These are phyloP conservation scores for Hydropotes inermis DNA, from an alignment of 2,113 vertebrate genomes.

Conservation along the genomic window DNA sequence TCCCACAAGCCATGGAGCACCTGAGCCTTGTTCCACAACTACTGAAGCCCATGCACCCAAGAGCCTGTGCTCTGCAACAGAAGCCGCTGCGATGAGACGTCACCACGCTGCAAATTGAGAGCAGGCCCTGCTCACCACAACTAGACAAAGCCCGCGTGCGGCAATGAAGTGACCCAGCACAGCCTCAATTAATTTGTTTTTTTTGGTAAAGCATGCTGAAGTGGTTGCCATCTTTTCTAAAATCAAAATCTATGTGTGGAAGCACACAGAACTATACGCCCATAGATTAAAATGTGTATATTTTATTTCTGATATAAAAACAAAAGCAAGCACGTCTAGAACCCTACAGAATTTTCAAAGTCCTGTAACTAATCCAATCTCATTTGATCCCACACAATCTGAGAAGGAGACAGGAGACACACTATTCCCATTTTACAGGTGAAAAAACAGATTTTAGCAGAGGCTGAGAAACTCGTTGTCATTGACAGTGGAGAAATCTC, in stretches of 20 bases:
- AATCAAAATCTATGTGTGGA: background rate
- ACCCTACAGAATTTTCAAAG: background rate
- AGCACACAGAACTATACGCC: background rate
- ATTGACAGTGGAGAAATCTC: background rate
- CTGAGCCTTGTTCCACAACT: background rate
- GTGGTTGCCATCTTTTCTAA: background rate
- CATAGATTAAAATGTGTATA: background rate
- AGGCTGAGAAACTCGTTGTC: background rate
- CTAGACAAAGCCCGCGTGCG: background rate
- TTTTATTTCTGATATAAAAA: background rate
- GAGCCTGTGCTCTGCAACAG: background rate
- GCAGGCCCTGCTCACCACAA: background rate
- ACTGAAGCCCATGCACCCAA: background rate
- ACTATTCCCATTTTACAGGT: background rate
- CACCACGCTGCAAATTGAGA: accelerated
- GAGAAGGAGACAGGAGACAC: background rate
- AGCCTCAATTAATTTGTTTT: background rate
- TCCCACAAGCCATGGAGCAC: background rate
- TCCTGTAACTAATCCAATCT: background rate
- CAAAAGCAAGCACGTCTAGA: background rate
- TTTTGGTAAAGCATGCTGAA: background rate
- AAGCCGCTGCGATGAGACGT: background rate
- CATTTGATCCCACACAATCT: background rate
- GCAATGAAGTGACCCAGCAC: background rate
- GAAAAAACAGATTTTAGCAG: background rate